These are phyloP conservation scores for Glareola pratincola DNA, from an alignment of 2,113 vertebrate genomes.

Conservation along the genomic window DNA sequence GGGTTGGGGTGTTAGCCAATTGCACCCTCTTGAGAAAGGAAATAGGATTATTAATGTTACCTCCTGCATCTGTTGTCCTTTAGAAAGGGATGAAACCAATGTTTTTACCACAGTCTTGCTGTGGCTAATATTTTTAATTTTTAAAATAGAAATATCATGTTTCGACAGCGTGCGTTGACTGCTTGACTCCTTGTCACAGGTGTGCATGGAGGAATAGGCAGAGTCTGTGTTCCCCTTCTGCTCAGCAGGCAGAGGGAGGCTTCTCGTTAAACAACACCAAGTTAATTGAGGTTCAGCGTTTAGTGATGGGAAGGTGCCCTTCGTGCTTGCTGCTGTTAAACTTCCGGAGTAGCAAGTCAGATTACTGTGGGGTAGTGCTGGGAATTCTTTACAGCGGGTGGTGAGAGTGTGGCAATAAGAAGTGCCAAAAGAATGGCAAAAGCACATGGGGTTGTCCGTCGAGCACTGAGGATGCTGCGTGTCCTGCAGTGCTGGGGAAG, in stretches of 20 bases:
- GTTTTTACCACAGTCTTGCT: background rate
- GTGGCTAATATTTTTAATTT: constrained; percentile 4
- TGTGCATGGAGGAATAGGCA: background rate
- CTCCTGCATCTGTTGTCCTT: constrained; percentile 38
- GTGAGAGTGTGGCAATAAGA: constrained; percentile 4
- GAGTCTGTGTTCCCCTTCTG: constrained; percentile 56
- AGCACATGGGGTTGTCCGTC: background rate
- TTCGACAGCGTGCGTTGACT: background rate
- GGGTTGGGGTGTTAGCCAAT: background rate
- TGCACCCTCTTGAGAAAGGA: background rate
- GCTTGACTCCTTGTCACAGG: background rate
- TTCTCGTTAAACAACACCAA: constrained; percentile 75
- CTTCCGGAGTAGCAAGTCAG: background rate
- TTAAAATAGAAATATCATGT: background rate
- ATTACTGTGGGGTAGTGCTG: background rate
- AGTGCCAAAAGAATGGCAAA: background rate
- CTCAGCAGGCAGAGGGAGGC: constrained; percentile 66
- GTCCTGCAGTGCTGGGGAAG: background rate
- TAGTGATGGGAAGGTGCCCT: constrained; percentile 66
- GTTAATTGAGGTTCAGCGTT: constrained; percentile 72
- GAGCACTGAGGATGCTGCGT: background rate
- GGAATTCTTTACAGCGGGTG: background rate
- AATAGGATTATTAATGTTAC: constrained; percentile 45
- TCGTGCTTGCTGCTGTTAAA: background rate
- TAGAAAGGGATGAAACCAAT: constrained; percentile 27